These are phyloP conservation scores for Hemibagrus guttatus DNA, from an alignment of 2,797 vertebrate species.

Conservation along the genomic window DNA sequence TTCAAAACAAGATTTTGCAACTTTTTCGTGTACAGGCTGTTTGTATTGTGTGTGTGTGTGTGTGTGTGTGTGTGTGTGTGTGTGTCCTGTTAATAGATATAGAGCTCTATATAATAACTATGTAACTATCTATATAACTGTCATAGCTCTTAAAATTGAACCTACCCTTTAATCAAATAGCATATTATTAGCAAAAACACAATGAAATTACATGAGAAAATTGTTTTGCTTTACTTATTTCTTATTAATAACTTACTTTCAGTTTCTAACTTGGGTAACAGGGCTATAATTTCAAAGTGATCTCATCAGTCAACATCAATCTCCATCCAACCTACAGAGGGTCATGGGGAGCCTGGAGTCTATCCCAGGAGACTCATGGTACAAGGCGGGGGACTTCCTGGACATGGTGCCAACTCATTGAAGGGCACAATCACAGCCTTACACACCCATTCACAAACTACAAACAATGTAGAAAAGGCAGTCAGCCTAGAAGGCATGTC, in stretches of 20 bases:
- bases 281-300: not conserved
- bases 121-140: too few relatives aligned
- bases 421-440: too few relatives aligned
- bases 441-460: too few relatives aligned
- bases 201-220: not conserved
- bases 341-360: too few relatives aligned
- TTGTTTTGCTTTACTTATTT: not conserved
- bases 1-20: slow-evolving; percentile 4
- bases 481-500: too few relatives aligned
- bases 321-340: too few relatives aligned
- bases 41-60: not conserved
- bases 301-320: not conserved
- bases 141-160: not conserved
- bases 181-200: not conserved
- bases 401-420: too few relatives aligned
- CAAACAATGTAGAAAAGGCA: too few relatives aligned
- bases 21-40: not conserved
- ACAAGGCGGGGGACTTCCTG: too few relatives aligned
- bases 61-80: not conserved
- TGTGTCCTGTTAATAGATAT: not conserved
- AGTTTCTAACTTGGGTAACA: not conserved
- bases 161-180: not conserved
- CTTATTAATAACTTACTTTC: not conserved
- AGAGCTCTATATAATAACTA: too few relatives aligned
- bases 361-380: too few relatives aligned